Evolutionary conservation across 1,140 invertebrate species (phyloP), one percentile per base, ranked within the genome.

Genomic region (Zaprionus gabonicus): DNA sequence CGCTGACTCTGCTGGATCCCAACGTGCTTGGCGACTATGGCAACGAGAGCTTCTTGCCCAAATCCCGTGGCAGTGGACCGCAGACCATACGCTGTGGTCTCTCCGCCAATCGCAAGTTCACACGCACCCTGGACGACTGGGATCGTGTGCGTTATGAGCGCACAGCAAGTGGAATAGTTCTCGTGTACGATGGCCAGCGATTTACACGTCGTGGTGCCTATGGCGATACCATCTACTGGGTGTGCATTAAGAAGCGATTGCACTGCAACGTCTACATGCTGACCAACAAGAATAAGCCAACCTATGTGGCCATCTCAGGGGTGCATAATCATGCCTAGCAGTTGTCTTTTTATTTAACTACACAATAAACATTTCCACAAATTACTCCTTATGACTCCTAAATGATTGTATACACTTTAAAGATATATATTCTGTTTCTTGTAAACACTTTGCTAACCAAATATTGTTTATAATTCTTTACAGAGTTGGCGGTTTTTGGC

Each of bases 401-500:
- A 27, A 28, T 79, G 57, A 51, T 66, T 66, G 15, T 31, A 25
- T 49, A 4, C 46, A 31, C 27, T 20, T 20, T 60, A 27, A 2
- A 53, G 17, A 34, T 63, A 20, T 38, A 49, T 67, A 31, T 63
- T 57, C 20, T 36, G 23, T 53, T 9, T 12, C 23, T 55, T 55
- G 38, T 34, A 15, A 6, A 38, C 6, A n/a, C 13, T 23, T 59
- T 65, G 9, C 41, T 59, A 41, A 73, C 20, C 25, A 15, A 20
- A 23, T 28, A 46, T 25, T 34, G 31, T 4, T 3, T 69, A 27
- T 7, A 27, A 34, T 17, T 44, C 27, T 7, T 91, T 91, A 2
- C 83, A 92, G 91, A 92, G 67, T 66, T 85, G 20, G 91, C 91
- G 4, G 76, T 82, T 49, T 92, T 92, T 56, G 83, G 78, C n/a